Evolutionary conservation across 1,140 invertebrate species (phyloP), one percentile per base, ranked within the genome.

Genomic region (Platorchestia sp.): DNA sequence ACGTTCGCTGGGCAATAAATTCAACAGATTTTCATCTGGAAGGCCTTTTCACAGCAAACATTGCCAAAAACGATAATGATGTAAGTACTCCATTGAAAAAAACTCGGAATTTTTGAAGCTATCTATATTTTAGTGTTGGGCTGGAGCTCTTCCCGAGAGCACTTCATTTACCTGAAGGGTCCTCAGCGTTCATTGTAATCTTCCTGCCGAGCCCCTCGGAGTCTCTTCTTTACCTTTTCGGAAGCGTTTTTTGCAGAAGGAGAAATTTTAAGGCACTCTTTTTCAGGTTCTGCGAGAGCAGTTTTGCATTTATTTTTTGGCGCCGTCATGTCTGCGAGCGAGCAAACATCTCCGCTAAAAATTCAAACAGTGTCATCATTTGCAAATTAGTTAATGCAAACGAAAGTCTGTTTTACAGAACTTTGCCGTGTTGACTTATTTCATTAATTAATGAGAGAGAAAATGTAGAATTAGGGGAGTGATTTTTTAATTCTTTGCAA

Each of bases 361-460:
- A 93, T 93, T 93, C 91, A 93, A 93, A 93, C 91, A 93, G 91
- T 93, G 91, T 93, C 91, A 93, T 93, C 91, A 93, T 93, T 93
- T 93, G 91, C 91, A 93, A 93, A 93, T 93, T 93, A 93, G 91
- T 93, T 93, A 93, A 47, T 93, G 91, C 91, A 93, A 93, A 93
- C 91, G 91, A 93, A 93, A 93, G 91, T 93, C 91, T 93, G 91
- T 93, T 93, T 93, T 93, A 93, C 91, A 93, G 91, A 93, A 47
- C 91, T 42, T 44, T 44, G 91, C 14, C 91, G 91, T 93, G 91
- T 93, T 93, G 91, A 93, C 45, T 47, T 93, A 93, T 93, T 93
- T 47, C 91, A 93, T 93, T 93, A 93, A 93, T 93, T 93, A 93
- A 45, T 93, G 91, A 93, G 45, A 91, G 89, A 47, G 40, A 93